A percentile compares a stretch with the other conserved stretches of the same genome.
These are phyloP conservation scores for Metallyticus violacea DNA, from an alignment of 2,888 invertebrate genomes.

Conservation along the genomic window DNA sequence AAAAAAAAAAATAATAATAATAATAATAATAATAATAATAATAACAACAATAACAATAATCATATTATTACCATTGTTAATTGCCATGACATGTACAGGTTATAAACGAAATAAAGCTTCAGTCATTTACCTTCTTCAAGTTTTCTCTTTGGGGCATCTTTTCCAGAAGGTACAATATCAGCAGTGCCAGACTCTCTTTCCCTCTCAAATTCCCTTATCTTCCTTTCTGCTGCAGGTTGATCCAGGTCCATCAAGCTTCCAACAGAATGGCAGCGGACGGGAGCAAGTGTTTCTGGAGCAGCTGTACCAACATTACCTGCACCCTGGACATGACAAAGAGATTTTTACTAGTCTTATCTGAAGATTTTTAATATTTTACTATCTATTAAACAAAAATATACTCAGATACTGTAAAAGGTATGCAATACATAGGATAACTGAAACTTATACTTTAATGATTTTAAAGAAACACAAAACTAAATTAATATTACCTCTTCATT, in stretches of 20 bases:
- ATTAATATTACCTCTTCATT: slow-evolving; percentile 48
- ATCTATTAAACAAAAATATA: background rate
- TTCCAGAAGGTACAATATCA: background rate
- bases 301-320: slow-evolving; percentile 36
- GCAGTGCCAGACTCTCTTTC: slow-evolving; percentile 35
- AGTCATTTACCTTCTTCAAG: slow-evolving; percentile 50
- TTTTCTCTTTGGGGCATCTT: slow-evolving; percentile 66
- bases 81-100: too few relatives aligned
- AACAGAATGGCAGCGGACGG: slow-evolving; percentile 62
- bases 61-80: too few relatives aligned
- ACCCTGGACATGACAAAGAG: slow-evolving; percentile 44
- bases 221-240: slow-evolving; percentile 56
- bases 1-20: too few relatives aligned
- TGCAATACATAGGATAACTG: background rate
- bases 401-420: background rate
- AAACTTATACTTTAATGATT: background rate
- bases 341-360: background rate
- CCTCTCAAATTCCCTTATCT: slow-evolving; percentile 67
- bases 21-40: too few relatives aligned
- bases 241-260: slow-evolving; percentile 71
- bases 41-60: too few relatives aligned
- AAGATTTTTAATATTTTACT: background rate
- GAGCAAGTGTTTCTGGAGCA: slow-evolving; percentile 43
- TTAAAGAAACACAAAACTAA: background rate
- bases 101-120: too few relatives aligned